A percentile compares a stretch with the other conserved stretches of the same genome.
These are phyloP conservation scores for Rhagoletis zephyria DNA, from an alignment of 1,140 invertebrate genomes.

Conservation along the genomic window DNA sequence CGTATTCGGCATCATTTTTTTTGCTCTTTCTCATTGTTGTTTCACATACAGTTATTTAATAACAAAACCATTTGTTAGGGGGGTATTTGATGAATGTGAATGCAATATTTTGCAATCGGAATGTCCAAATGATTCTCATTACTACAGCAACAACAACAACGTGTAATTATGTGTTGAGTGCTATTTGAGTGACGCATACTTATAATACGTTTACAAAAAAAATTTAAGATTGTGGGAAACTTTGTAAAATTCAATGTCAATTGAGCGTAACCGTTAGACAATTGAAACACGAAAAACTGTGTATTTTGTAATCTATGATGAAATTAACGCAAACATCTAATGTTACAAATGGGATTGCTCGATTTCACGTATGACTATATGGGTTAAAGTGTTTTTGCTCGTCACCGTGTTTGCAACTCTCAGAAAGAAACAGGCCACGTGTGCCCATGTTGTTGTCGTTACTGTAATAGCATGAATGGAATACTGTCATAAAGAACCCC, in stretches of 20 bases:
- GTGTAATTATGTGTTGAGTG: not conserved
- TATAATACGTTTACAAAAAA: not conserved
- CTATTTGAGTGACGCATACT: not conserved
- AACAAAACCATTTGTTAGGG: not conserved
- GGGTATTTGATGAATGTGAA: not conserved
- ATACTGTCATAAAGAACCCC: too few species aligned
- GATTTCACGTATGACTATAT: too few species aligned
- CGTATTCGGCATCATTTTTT: not conserved
- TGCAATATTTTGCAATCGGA: constrained; percentile 17
- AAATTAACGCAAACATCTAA: not conserved
- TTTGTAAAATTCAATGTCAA: constrained; percentile 45
- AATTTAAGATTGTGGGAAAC: constrained; percentile 5
- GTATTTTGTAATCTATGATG: not conserved
- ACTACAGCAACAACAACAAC: not conserved
- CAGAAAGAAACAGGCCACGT: too few species aligned
- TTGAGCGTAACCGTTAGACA: not conserved
- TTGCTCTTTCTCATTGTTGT: constrained; percentile 6
- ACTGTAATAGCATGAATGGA: too few species aligned
- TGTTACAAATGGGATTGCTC: too few species aligned
- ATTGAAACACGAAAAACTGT: constrained; percentile 30
- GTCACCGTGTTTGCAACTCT: too few species aligned
- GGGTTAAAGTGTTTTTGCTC: too few species aligned
- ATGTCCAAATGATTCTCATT: constrained; percentile 6
- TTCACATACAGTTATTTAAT: not conserved
- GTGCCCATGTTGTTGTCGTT: too few species aligned